These are phyloP conservation scores for Calliopum simillimum DNA, from an alignment of 2,888 invertebrate genomes.

Conservation along the genomic window DNA sequence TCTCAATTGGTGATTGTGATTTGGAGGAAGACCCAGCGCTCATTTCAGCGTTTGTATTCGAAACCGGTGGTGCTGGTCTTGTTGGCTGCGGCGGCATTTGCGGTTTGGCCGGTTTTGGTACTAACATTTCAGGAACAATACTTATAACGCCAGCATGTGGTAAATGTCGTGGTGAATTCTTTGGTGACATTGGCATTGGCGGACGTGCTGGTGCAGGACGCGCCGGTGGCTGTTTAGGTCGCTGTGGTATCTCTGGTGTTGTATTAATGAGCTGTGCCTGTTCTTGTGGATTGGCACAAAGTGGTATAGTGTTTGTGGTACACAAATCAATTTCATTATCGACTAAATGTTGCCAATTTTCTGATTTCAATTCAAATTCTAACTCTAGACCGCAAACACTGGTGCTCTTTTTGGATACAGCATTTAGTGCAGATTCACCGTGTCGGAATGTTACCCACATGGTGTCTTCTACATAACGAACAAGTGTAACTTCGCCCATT, in stretches of 20 bases:
- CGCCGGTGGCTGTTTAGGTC: slow-evolving; percentile 69
- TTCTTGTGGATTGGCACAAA: slow-evolving; percentile 70
- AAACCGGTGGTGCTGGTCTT: slow-evolving; percentile 51
- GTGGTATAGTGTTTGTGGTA: slow-evolving; percentile 85
- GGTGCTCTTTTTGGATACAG: slow-evolving; percentile 71
- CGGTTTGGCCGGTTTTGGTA: slow-evolving; percentile 55
- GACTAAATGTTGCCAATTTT: slow-evolving; percentile 86
- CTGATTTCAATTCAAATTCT: slow-evolving; percentile 81
- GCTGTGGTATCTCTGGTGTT: slow-evolving; percentile 69
- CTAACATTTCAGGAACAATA: slow-evolving; percentile 61
- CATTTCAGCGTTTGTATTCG: slow-evolving; percentile 13
- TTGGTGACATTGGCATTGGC: slow-evolving; percentile 71
- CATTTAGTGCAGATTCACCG: slow-evolving; percentile 87
- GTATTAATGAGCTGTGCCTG: slow-evolving; percentile 64
- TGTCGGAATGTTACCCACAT: slow-evolving; percentile 94
- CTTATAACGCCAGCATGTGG: slow-evolving; percentile 71
- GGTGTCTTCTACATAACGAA: slow-evolving; percentile 88
- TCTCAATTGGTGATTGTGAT: slow-evolving; percentile 59
- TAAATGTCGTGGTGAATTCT: slow-evolving; percentile 67
- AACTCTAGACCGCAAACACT: slow-evolving; percentile 76
- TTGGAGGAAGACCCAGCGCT: slow-evolving; percentile 56
- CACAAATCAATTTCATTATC: slow-evolving; percentile 87
- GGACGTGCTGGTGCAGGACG: slow-evolving; percentile 70
- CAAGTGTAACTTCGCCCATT: slow-evolving; percentile 90
- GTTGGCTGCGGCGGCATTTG: slow-evolving; percentile 59